Base-by-base conservation (phyloP, 2,113 vertebrate species). In the Malurus melanocephalus region DNA sequence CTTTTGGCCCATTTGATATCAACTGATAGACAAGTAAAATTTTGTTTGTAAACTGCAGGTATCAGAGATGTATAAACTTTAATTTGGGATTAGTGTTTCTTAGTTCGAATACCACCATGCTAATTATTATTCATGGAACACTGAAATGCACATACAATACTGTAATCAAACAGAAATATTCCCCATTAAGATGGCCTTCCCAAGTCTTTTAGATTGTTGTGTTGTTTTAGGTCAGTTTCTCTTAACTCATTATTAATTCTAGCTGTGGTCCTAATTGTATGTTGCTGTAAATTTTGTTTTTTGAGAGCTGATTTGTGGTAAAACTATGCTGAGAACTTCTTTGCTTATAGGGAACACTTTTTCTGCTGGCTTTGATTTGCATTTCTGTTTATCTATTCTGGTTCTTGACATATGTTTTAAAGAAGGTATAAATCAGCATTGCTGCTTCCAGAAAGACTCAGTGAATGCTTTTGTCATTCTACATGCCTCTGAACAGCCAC, bases 1-100 rank as follows among this genome's bases (percentile, higher is more conserved):
- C 69, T 89, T 92, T 96, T 95, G 90, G 46, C 73, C 26, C 89
- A 60, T 57, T 53, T 93, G 91, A 95, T 92, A 92, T 65, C 10
- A 38, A 89, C 76, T 84, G 59, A 86, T 77, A 79, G 51, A 83
- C 77, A 94, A 94, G 57, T 49, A 95, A 92, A 94, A 86, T 27
- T 90, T 88, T 94, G 26, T 85, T 88, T 93, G 60, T 90, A 88
- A 96, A 78, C 66, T 96, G 85, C 77, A 93, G 43, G 8, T 46
- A 57, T 28, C 12, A 27, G 23, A 49, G 15, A 35, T 73, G 22
- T 28, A 27, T 30, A 26, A 67, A 21, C 19, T 80, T 40, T 10
- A 60, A 28, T n/a, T 46, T 51, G 23, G 16, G 4, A 15, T 51
- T 59, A 71, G 33, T 26, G 20, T 77, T 88, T 83, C 45, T 80